These are phyloP conservation scores for Yoshiicerus persimilis DNA, from an alignment of 1,140 invertebrate species.

Conservation along the genomic window DNA sequence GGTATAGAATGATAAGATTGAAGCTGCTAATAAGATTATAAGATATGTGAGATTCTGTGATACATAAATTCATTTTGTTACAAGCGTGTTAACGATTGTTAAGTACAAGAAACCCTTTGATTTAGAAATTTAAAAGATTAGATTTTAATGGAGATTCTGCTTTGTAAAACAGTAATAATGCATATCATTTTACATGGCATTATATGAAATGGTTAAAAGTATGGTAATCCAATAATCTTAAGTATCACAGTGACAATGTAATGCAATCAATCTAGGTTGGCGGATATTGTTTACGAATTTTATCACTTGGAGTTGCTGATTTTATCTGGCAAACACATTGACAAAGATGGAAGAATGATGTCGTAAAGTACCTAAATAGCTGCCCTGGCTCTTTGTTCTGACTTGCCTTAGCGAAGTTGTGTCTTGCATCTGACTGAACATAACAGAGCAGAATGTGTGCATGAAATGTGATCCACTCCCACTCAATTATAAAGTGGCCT, in stretches of 20 bases:
- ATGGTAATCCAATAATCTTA: not conserved
- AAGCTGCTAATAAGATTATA: too few relatives aligned
- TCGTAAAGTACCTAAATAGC: not conserved
- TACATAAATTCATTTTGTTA: too few relatives aligned
- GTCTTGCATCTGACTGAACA: not conserved
- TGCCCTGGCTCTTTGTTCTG: not conserved
- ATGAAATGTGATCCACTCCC: not conserved
- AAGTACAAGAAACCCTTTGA: too few relatives aligned
- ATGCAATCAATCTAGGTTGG: not conserved
- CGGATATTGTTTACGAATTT: not conserved
- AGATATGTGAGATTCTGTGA: too few relatives aligned
- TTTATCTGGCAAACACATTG: not conserved
- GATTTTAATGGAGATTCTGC: too few relatives aligned
- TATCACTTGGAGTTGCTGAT: not conserved
- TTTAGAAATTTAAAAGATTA: too few relatives aligned
- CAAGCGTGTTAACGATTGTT: too few relatives aligned
- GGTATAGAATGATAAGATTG: too few relatives aligned
- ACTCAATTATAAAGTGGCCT: not conserved
- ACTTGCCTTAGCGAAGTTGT: not conserved
- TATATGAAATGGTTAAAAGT: not conserved
- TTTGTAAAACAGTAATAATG: too few relatives aligned
- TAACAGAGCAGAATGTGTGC: not conserved
- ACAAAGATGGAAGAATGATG: not conserved
- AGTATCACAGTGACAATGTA: not conserved
- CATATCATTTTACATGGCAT: not conserved